Conservation (phyloP, 2,888 invertebrate genomes). For the Pyrocoelia pectoralis region DNA sequence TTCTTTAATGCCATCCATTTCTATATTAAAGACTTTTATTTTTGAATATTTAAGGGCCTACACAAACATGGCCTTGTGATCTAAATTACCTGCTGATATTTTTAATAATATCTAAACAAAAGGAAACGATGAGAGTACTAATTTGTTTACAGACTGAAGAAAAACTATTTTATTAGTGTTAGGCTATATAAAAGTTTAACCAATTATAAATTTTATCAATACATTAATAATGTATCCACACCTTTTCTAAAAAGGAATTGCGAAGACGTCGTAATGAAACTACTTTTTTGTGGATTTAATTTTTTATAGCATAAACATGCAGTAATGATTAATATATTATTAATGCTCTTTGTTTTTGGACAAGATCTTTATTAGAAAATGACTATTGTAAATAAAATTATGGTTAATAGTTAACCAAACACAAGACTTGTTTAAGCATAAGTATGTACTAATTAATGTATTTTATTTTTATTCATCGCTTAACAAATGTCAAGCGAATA, state of each 20-base stretch:
- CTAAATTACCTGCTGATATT: slow-evolving; percentile 1
- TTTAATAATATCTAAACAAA: background rate
- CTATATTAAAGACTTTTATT: slow-evolving; percentile 29
- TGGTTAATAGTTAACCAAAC: slow-evolving; percentile 34
- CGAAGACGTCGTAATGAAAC: too few relatives aligned
- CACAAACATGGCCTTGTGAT: slow-evolving; percentile 3
- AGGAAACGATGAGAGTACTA: background rate
- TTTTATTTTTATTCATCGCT: background rate
- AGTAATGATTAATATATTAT: too few relatives aligned
- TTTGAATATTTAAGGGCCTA: slow-evolving; percentile 25
- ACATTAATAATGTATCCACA: background rate
- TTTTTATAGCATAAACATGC: background rate
- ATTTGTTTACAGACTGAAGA: background rate
- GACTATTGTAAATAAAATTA: slow-evolving; percentile 32
- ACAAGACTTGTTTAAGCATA: slow-evolving; percentile 35
- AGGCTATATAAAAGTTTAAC: background rate
- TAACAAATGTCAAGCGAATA: background rate
- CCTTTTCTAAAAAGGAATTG: background rate
- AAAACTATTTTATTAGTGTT: slow-evolving; percentile 3
- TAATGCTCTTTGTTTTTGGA: too few relatives aligned
- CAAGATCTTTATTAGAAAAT: slow-evolving; percentile 14
- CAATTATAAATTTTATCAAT: background rate
- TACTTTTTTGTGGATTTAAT: too few relatives aligned
- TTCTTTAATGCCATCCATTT: slow-evolving; percentile 48
- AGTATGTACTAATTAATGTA: slow-evolving; percentile 22